A percentile compares a stretch with the other conserved stretches of the same genome.
Conservation (phyloP, 2,797 vertebrate species). For the Sorex maritimensis region DNA sequence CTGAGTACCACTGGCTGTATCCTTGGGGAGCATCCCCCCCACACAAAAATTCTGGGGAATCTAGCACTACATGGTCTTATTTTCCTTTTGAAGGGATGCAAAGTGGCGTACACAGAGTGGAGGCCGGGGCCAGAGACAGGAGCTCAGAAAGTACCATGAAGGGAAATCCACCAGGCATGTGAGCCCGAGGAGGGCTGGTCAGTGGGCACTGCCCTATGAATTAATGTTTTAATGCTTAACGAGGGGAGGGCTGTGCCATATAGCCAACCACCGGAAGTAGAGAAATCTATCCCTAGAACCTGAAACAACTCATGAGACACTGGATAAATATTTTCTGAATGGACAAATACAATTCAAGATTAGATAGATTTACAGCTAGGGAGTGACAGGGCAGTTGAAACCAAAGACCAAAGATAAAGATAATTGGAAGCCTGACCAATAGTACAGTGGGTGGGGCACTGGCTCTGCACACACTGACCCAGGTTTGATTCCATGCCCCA, state of each 20-base stretch:
- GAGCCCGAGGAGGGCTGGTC: neutral
- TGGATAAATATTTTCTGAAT: constrained; percentile 19
- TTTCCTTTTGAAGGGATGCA: neutral
- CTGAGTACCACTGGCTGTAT: no score
- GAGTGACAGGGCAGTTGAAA: neutral
- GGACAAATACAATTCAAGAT: constrained; percentile 24
- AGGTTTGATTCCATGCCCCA: no score
- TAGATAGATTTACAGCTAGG: neutral
- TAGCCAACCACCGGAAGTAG: neutral
- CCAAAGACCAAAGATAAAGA: constrained; percentile 54
- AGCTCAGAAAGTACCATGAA: neutral
- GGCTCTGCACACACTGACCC: no score
- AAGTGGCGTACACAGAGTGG: neutral
- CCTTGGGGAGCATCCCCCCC: no score
- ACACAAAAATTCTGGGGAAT: neutral
- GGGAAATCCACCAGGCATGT: neutral
- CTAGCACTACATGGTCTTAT: neutral
- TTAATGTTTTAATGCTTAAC: neutral
- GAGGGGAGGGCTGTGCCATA: no score
- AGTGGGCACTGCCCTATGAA: neutral
- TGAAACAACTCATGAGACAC: neutral
- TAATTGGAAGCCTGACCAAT: neutral
- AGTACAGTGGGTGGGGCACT: no score
- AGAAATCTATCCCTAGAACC: neutral
- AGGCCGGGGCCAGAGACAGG: neutral